These are phyloP conservation scores for Tachina grossa DNA, from an alignment of 2,888 invertebrate species.

Conservation along the genomic window DNA sequence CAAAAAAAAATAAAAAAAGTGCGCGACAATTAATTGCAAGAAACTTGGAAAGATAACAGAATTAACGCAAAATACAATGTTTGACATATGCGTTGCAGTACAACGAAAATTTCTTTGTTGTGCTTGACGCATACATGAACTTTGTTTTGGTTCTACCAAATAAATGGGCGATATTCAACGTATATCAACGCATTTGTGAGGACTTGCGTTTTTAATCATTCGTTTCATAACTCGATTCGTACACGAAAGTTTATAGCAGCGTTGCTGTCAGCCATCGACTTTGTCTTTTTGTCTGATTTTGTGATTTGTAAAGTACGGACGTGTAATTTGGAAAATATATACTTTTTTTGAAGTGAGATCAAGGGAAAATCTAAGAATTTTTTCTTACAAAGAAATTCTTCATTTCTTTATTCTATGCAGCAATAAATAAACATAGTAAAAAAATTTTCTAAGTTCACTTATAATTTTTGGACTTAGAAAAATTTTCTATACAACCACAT, in stretches of 20 bases:
- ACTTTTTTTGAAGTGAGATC: slow-evolving; percentile 25
- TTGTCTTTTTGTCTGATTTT: slow-evolving; percentile 76
- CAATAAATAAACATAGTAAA: neutral
- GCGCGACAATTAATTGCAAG: no score
- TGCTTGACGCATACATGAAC: slow-evolving; percentile 60
- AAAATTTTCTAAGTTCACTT: slow-evolving; percentile 77
- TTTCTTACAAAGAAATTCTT: slow-evolving; percentile 7
- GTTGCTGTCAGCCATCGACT: slow-evolving; percentile 74
- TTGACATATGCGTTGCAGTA: slow-evolving; percentile 18
- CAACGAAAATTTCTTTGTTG: slow-evolving; percentile 17
- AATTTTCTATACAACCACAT: slow-evolving; percentile 63
- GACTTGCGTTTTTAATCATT: slow-evolving; percentile 71
- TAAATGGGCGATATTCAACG: slow-evolving; percentile 52
- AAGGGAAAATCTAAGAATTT: slow-evolving; percentile 30
- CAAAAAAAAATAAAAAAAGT: neutral
- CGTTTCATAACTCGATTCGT: slow-evolving; percentile 55
- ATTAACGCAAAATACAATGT: neutral
- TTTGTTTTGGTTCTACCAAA: slow-evolving; percentile 53
- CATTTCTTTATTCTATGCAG: neutral
- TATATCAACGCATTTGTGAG: slow-evolving; percentile 72
- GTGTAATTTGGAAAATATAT: slow-evolving; percentile 61
- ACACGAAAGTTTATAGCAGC: slow-evolving; percentile 69
- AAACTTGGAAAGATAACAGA: no score
- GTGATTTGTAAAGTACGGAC: slow-evolving; percentile 75
- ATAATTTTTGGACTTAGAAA: slow-evolving; percentile 74